phyloP scores from a whole-genome alignment of 2,888 invertebrate genomes.

The Cantharis flavilabris region DNA sequence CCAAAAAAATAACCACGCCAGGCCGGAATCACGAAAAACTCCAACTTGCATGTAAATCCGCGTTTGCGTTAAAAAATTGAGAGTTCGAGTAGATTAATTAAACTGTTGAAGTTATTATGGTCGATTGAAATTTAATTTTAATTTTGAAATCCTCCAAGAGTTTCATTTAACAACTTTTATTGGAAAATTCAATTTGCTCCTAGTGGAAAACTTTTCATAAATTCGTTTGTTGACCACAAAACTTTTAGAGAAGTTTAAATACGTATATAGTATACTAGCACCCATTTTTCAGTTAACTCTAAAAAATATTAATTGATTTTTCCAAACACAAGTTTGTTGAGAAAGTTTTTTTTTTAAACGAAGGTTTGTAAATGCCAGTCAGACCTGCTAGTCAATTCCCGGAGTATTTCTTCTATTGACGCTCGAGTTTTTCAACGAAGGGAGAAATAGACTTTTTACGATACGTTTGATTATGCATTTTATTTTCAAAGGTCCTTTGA shows the following conservation, averaged over 20 bases:
- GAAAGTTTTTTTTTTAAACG: not conserved
- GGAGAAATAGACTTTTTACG: not conserved
- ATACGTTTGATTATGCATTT: not conserved
- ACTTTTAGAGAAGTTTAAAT: not conserved
- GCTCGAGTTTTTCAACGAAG: not conserved
- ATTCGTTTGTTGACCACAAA: not conserved
- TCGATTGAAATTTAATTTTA: not conserved
- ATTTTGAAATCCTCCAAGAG: not conserved
- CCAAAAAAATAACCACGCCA: not conserved
- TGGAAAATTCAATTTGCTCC: not conserved
- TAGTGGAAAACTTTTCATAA: not conserved
- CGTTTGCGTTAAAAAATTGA: not conserved
- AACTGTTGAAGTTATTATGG: not conserved
- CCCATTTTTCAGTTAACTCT: not conserved
- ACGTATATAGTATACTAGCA: not conserved
- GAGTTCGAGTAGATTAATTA: not conserved
- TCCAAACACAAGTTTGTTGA: not conserved
- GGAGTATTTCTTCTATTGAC: not conserved
- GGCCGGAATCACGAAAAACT: not conserved
- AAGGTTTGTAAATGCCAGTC: not conserved
- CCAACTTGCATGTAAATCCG: not conserved
- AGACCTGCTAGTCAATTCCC: not conserved
- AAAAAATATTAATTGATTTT: not conserved
- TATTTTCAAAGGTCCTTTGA: not conserved
- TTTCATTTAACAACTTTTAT: not conserved